A percentile compares a stretch with the other conserved stretches of the same genome.
phyloP scores from a whole-genome alignment of 2,113 vertebrate species.

The Plotosus lineatus region DNA sequence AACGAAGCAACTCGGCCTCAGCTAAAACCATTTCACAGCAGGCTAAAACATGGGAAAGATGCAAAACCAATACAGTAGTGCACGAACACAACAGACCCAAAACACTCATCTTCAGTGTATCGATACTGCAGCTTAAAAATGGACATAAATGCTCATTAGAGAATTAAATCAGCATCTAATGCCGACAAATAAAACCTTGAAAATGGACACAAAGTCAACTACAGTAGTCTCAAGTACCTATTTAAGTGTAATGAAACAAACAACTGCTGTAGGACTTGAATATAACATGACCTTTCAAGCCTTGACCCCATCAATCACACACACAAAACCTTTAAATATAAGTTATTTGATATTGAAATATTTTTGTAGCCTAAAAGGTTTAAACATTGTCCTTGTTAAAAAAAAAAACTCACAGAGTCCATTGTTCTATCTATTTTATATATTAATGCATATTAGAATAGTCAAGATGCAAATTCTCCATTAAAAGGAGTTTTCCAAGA shows the following conservation, averaged over 20 bases:
- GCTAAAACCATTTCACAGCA: background rate
- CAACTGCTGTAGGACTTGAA: background rate
- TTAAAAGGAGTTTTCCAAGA: too few relatives aligned
- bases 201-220: constrained; percentile 4
- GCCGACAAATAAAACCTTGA: too few relatives aligned
- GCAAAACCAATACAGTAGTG: background rate
- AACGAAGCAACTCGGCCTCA: background rate
- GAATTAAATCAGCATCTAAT: background rate
- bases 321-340: background rate
- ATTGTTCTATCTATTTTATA: background rate
- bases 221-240: background rate
- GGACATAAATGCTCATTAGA: background rate
- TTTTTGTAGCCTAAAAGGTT: background rate
- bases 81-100: background rate
- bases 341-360: background rate
- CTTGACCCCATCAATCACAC: too few relatives aligned
- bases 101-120: background rate
- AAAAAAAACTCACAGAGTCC: background rate
- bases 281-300: too few relatives aligned
- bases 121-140: too few relatives aligned
- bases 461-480: background rate
- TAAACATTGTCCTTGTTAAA: background rate
- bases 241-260: background rate
- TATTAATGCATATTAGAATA: background rate
- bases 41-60: too few relatives aligned